phyloP scores from a whole-genome alignment of 2,888 invertebrate species.

The Deilephila porcellus region DNA sequence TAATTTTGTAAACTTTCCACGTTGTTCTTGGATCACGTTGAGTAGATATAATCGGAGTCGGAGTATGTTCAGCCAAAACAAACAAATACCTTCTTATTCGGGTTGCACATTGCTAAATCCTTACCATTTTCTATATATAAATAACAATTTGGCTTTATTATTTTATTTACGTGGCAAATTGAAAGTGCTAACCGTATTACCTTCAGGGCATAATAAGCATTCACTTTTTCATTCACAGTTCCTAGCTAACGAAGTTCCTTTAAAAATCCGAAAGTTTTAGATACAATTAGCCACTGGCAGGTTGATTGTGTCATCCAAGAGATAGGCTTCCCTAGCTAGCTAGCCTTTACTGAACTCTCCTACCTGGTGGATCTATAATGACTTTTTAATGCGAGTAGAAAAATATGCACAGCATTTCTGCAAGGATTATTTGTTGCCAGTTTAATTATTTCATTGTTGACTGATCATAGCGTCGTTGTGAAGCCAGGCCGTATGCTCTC shows the following conservation, averaged over 20 bases:
- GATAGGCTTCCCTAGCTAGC: no score
- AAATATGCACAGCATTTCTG: neutral
- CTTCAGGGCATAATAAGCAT: no score
- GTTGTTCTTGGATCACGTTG: neutral
- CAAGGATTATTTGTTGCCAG: neutral
- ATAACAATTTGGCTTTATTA: neutral
- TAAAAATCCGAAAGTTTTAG: no score
- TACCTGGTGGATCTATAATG: no score
- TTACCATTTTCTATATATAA: neutral
- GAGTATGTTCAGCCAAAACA: neutral
- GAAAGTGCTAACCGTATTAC: no score
- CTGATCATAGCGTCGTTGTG: neutral
- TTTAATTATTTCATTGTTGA: neutral
- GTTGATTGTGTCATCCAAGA: no score
- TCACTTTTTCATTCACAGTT: no score
- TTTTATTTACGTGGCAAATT: no score
- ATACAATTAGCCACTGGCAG: neutral
- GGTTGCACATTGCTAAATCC: neutral
- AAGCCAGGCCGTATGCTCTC: slow-evolving; percentile 24
- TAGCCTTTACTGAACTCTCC: no score
- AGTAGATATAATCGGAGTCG: neutral
- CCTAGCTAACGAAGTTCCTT: no score
- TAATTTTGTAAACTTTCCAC: neutral
- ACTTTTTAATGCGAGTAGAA: neutral
- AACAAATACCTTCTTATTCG: neutral